Conservation (phyloP, 2,113 vertebrate species). For the Chinchilla lanigera region DNA sequence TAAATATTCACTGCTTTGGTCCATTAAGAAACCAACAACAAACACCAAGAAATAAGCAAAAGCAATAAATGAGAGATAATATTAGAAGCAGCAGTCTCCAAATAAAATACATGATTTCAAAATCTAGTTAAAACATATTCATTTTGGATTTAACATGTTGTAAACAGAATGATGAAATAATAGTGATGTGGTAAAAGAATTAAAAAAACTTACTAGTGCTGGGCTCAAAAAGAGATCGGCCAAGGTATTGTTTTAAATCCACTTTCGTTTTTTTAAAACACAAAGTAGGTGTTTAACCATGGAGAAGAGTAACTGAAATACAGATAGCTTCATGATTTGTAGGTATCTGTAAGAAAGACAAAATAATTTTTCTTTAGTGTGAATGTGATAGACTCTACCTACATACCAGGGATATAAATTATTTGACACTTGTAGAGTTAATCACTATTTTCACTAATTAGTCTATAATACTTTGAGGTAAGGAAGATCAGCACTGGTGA, state of each 20-base stretch:
- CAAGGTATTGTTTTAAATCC: neutral
- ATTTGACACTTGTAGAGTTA: neutral
- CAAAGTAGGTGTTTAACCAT: neutral
- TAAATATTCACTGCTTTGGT: neutral
- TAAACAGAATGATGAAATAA: neutral
- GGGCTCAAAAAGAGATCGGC: neutral
- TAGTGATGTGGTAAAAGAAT: neutral
- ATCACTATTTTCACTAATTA: neutral
- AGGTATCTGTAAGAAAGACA: neutral
- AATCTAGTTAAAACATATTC: neutral
- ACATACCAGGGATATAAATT: neutral
- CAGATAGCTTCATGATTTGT: neutral
- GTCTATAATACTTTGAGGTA: neutral
- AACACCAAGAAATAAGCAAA: neutral
- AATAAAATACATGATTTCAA: neutral
- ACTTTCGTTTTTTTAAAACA: neutral
- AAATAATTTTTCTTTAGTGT: neutral
- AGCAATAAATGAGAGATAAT: neutral
- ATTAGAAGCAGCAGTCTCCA: neutral
- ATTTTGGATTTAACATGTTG: neutral
- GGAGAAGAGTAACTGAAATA: neutral
- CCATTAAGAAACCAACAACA: neutral
- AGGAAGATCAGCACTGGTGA: neutral
- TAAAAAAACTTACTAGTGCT: neutral
- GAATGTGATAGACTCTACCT: neutral